Conservation (phyloP, 2,797 vertebrate species). For the Sitta carolinensis region DNA sequence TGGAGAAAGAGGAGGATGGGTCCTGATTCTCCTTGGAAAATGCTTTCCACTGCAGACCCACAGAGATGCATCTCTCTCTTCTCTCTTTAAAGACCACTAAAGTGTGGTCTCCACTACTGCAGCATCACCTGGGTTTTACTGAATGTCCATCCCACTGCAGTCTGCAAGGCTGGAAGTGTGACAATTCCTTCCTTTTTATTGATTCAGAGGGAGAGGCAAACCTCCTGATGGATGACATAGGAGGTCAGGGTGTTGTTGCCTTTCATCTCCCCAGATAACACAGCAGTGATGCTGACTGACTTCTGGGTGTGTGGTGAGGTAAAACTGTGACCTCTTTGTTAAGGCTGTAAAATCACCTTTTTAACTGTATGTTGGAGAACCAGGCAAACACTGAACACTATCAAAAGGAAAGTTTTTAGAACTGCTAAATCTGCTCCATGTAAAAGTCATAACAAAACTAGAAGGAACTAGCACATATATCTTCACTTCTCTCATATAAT, state of each 20-base stretch:
- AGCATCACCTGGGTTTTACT: not conserved
- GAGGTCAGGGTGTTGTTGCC: not conserved
- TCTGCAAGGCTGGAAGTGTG: not conserved
- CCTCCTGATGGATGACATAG: not conserved
- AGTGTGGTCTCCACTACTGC: not conserved
- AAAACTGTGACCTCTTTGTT: not conserved
- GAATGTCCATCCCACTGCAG: not conserved
- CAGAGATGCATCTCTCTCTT: not conserved
- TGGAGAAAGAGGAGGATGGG: not conserved
- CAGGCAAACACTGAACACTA: no score
- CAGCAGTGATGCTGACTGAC: not conserved
- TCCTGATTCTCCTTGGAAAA: not conserved
- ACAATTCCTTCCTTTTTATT: not conserved
- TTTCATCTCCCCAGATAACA: not conserved
- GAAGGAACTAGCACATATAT: not conserved
- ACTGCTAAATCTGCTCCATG: no score
- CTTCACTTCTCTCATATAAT: not conserved
- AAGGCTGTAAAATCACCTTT: no score
- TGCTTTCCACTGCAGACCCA: not conserved
- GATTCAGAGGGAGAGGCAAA: not conserved
- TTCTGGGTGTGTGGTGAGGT: not conserved
- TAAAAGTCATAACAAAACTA: not conserved
- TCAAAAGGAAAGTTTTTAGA: no score
- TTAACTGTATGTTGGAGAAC: no score
- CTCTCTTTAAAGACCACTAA: no score